Percentiles rank a stretch among this genome's conserved stretches.
phyloP scores from a whole-genome alignment of 2,113 vertebrate species.

The Triplophysa rosa region DNA sequence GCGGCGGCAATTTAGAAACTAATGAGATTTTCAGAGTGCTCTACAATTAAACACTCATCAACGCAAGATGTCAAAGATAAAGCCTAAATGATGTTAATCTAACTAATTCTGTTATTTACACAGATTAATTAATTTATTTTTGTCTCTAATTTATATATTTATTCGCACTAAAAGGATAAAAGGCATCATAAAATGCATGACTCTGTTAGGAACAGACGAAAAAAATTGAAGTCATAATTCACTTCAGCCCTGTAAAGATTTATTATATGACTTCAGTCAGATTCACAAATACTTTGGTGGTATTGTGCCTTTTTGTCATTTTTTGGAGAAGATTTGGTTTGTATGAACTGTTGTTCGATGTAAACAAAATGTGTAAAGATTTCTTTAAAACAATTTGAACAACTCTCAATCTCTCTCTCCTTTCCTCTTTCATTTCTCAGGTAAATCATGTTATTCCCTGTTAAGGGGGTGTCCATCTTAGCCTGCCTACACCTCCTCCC shows the following conservation, averaged over 20 bases:
- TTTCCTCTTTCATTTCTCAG: conserved; percentile 71
- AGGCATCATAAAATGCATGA: too few relatives aligned
- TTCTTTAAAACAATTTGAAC: background rate
- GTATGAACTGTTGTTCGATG: background rate
- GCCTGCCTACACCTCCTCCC: conserved; percentile 71
- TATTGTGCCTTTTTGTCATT: background rate
- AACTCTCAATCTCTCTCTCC: conserved; percentile 49
- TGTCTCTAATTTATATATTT: too few relatives aligned
- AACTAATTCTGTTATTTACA: too few relatives aligned
- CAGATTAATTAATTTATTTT: too few relatives aligned
- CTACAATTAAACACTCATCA: conserved; percentile 37
- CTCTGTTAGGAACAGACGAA: too few relatives aligned
- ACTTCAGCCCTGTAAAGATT: too few relatives aligned
- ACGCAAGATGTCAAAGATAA: conserved; percentile 6
- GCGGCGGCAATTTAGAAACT: conserved; percentile 67
- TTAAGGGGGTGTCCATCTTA: conserved; percentile 67
- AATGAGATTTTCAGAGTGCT: conserved; percentile 71
- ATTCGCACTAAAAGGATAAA: too few relatives aligned
- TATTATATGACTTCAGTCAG: too few relatives aligned
- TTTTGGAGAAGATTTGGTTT: too few relatives aligned
- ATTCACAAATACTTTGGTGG: background rate
- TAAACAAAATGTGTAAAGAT: background rate
- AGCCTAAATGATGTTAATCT: too few relatives aligned
- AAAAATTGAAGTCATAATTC: too few relatives aligned
- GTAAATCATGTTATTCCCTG: conserved; percentile 71